Evolutionary conservation across 2,888 invertebrate genomes (phyloP), one percentile per base, ranked within the genome.

Genomic region (Tortrix viridana): DNA sequence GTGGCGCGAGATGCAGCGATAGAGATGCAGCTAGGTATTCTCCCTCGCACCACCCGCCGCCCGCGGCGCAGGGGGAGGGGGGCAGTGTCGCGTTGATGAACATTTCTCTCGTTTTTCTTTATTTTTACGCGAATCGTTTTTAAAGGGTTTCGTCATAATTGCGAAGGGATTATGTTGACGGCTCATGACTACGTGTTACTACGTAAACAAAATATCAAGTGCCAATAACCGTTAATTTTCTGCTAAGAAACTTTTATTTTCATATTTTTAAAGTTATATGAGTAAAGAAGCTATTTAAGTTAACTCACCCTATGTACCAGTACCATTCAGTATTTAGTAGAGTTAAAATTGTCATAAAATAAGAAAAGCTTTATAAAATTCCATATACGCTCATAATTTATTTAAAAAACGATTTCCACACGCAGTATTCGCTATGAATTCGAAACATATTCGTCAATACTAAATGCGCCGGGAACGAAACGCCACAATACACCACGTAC

Each of bases 101-200:
- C 90, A 89, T 91, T 92, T 90, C 91, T 91, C 89, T 88, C 88
- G 83, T 88, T 90, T 89, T 89, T 86, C 84, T 86, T 89, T 88
- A 85, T 90, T 91, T 89, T 88, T 81, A 86, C 85, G 89, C 88
- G 90, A 92, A 90, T 89, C 91, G 90, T 87, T 92, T 91, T 91
- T 91, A 89, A 92, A 89, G 90, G 91, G 91, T 91, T 91, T 88
- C 88, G 85, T 91, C 90, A 92, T 92, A 91, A 91, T 92, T 89
- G 89, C 89, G 84, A 82, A 73, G 76, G 85, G 86, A 89, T 91
- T 88, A 91, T 85, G 85, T 85, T 84, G 79, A 75, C 79, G 76
- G 77, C 76, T 79, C 86, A 89, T 88, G 85, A 86, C 81, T 80
- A 69, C 70, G 72, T 71, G 64, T 65, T 49, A 66, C 41, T 23